phyloP scores from a whole-genome alignment of 2,113 vertebrate genomes.

The Rhegmatorhina hoffmannsi region DNA sequence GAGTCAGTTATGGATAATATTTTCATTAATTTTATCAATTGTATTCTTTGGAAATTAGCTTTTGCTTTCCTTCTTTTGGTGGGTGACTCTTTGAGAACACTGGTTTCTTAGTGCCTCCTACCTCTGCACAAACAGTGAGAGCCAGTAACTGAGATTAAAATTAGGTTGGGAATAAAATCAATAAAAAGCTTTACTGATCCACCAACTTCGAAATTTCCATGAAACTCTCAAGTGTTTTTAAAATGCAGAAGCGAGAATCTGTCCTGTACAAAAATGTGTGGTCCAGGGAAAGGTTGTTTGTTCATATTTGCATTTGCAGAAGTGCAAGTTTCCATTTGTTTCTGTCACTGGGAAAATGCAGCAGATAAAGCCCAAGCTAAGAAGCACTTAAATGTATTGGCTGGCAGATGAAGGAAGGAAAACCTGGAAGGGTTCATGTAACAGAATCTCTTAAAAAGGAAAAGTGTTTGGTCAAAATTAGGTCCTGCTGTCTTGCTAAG shows the following conservation, averaged over 20 bases:
- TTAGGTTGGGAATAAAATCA: background rate
- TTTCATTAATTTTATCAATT: background rate
- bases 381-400: conserved; percentile 17
- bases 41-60: background rate
- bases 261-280: too few species aligned
- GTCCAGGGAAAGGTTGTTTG: too few species aligned
- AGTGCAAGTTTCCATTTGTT: background rate
- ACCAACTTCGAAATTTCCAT: background rate
- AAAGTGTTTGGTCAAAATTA: background rate
- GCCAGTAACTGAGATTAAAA: background rate
- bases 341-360: conserved; percentile 11
- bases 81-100: background rate
- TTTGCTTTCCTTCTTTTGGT: background rate
- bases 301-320: background rate
- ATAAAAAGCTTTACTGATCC: background rate
- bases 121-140: background rate
- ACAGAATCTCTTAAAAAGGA: background rate
- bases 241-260: background rate
- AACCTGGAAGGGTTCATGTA: background rate
- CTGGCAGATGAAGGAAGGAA: background rate
- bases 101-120: background rate
- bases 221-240: background rate
- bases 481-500: background rate
- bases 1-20: background rate
- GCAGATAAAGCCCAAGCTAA: background rate